phyloP scores from a whole-genome alignment of 1,140 invertebrate species.

The Drosophila seguyi region DNA sequence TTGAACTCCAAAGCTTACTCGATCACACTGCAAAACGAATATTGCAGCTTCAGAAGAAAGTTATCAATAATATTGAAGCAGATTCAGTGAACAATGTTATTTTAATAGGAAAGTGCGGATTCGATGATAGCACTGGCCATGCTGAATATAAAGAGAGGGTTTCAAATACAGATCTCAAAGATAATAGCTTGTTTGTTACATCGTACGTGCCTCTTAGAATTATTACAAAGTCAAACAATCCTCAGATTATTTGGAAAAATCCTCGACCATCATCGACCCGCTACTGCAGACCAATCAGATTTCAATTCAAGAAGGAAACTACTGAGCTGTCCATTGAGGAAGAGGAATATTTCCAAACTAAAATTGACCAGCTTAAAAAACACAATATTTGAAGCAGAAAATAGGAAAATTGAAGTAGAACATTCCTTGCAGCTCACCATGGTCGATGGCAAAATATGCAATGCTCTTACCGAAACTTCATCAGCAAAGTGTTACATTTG shows the following conservation, averaged over 20 bases:
- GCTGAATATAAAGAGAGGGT: slow-evolving; percentile 2
- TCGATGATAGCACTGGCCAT: slow-evolving; percentile 4
- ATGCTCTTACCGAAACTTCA: neutral
- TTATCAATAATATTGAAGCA: neutral
- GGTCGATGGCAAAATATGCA: neutral
- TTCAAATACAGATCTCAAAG: neutral
- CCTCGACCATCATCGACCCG: neutral
- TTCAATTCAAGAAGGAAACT: neutral
- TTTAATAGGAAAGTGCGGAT: slow-evolving; percentile 2
- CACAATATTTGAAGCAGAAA: neutral
- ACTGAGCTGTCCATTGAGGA: slow-evolving; percentile 1
- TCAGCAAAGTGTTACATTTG: neutral
- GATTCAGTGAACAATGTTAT: slow-evolving; percentile 5
- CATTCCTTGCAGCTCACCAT: slow-evolving; percentile 8
- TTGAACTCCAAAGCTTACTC: slow-evolving; percentile 1
- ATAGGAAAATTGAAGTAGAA: neutral
- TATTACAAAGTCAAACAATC: neutral
- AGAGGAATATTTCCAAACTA: slow-evolving; percentile 2
- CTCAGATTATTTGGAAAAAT: neutral
- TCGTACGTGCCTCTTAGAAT: neutral
- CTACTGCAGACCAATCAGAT: neutral
- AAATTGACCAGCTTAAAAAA: neutral
- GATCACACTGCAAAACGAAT: neutral
- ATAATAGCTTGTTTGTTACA: neutral
- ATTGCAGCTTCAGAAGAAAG: slow-evolving; percentile 2